Evolutionary conservation across 2,888 invertebrate species (phyloP).

Genomic region (Cynaeus angustus): DNA sequence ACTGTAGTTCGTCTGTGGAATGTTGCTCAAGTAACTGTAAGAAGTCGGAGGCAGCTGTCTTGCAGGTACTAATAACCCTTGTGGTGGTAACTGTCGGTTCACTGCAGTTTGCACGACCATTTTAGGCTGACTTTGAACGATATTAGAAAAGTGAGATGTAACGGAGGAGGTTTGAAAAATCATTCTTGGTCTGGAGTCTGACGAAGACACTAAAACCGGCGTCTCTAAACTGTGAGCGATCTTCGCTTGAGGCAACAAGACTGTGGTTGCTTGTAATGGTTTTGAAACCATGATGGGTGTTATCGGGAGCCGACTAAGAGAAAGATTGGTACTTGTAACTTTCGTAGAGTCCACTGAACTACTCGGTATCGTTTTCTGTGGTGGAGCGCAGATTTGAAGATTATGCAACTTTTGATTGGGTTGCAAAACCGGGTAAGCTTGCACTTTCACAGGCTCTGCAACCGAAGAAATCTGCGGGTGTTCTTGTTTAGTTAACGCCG

Average conservation of each 20-base stretch:
- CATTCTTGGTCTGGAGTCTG: conserved; percentile 69
- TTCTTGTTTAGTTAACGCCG: conserved; percentile 60
- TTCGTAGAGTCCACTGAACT: conserved; percentile 50
- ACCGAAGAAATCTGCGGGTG: conserved; percentile 54
- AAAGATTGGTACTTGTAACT: conserved; percentile 62
- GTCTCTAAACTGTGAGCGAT: conserved; percentile 65
- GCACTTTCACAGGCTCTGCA: conserved; percentile 53
- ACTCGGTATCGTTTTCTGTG: conserved; percentile 55
- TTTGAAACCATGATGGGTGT: conserved; percentile 77
- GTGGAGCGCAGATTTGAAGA: conserved; percentile 61
- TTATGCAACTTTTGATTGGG: conserved; percentile 59
- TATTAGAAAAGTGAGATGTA: conserved; percentile 57
- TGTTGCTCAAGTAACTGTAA: conserved; percentile 48
- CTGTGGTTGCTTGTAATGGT: conserved; percentile 73
- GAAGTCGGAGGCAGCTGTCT: conserved; percentile 58
- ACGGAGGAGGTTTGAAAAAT: conserved; percentile 62
- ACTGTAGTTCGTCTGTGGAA: conserved; percentile 14
- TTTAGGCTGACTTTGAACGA: conserved; percentile 57
- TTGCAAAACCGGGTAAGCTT: conserved; percentile 45
- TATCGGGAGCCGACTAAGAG: conserved; percentile 75
- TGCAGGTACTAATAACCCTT: conserved; percentile 61
- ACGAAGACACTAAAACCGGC: conserved; percentile 63
- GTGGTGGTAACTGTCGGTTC: conserved; percentile 57
- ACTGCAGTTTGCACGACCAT: conserved; percentile 60
- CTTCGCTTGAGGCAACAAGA: conserved; percentile 68